phyloP scores from a whole-genome alignment of 2,113 vertebrate species.

The Noctilio leporinus region DNA sequence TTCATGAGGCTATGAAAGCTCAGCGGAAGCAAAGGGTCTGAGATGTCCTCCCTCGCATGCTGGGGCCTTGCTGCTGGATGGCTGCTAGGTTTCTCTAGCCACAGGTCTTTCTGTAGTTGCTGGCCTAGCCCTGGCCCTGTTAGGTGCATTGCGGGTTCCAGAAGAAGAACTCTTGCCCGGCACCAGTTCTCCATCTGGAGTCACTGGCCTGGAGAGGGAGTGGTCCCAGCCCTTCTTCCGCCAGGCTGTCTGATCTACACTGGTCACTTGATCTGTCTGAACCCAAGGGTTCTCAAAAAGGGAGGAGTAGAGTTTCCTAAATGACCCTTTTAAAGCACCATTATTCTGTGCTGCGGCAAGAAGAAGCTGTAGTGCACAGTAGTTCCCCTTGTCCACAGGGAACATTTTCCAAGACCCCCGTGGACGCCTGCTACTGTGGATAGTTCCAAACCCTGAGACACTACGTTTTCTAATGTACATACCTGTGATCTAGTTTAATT shows the following conservation, averaged over 20 bases:
- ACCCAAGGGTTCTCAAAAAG: neutral
- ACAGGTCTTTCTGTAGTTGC: accelerated
- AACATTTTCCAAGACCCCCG: neutral
- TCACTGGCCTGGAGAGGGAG: too few species aligned
- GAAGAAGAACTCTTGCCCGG: neutral
- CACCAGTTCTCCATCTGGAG: neutral
- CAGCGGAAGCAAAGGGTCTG: neutral
- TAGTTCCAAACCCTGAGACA: neutral
- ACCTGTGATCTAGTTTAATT: neutral
- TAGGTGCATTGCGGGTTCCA: neutral
- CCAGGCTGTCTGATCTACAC: neutral
- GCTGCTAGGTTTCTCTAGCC: neutral
- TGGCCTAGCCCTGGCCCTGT: neutral
- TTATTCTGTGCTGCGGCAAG: neutral
- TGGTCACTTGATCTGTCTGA: neutral
- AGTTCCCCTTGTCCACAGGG: neutral
- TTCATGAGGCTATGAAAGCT: neutral
- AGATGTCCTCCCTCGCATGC: accelerated
- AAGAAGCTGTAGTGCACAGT: neutral
- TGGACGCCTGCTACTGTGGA: neutral
- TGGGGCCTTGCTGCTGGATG: neutral
- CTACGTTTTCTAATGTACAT: neutral
- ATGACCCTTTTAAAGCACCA: neutral
- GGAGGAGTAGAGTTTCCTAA: neutral
- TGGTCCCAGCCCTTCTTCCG: neutral